Conservation (phyloP, 2,797 vertebrate genomes). For the Atherinosoma microstoma region DNA sequence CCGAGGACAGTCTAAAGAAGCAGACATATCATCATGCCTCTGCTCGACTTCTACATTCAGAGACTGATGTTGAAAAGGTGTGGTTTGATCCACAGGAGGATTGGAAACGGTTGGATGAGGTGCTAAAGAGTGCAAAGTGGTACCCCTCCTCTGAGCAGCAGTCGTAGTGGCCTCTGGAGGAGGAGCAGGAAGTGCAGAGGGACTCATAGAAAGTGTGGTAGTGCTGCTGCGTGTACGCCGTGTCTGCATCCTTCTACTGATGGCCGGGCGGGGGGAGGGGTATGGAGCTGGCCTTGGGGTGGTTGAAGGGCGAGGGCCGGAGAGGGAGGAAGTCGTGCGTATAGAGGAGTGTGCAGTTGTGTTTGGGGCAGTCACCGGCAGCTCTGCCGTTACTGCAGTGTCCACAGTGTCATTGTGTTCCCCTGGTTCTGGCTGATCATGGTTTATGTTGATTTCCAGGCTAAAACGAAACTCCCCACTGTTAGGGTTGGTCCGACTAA, state of each 20-base stretch:
- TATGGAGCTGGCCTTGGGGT: constrained; percentile 73
- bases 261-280: constrained; percentile 72
- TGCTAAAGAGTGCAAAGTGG: constrained; percentile 66
- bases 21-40: constrained; percentile 64
- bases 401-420: constrained; percentile 80
- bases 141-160: constrained; percentile 70
- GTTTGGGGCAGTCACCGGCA: constrained; percentile 57
- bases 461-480: constrained; percentile 96
- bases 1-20: constrained; percentile 72
- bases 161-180: constrained; percentile 43
- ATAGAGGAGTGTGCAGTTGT: constrained; percentile 58
- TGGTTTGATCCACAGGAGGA: constrained; percentile 51
- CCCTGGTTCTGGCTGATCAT: constrained; percentile 88
- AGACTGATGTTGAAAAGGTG: constrained; percentile 67
- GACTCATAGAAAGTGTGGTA: constrained; percentile 68
- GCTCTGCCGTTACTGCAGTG: constrained; percentile 69
- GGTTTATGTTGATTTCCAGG: constrained; percentile 96
- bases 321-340: constrained; percentile 65
- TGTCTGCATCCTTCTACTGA: constrained; percentile 80
- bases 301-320: constrained; percentile 66
- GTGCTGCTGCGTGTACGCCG: constrained; percentile 83
- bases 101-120: constrained; percentile 48
- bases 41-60: constrained; percentile 67
- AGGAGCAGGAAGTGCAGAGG: constrained; percentile 68
- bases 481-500: constrained; percentile 94